These are phyloP conservation scores for Diarsia dahlii DNA, from an alignment of 2,888 invertebrate species.

Conservation along the genomic window DNA sequence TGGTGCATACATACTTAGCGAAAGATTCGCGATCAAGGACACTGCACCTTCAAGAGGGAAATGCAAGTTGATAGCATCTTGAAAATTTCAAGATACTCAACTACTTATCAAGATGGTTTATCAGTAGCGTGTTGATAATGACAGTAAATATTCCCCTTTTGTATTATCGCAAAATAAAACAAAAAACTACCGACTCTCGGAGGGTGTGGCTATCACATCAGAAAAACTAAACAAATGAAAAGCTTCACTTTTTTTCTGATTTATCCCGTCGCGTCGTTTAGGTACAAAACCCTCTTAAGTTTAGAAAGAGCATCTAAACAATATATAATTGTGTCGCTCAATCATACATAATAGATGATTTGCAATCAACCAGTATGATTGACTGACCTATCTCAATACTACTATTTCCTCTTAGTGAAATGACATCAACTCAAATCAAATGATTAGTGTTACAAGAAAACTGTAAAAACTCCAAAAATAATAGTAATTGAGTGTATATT, in stretches of 20 bases:
- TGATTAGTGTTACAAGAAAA: background rate
- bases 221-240: background rate
- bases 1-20: too few species aligned
- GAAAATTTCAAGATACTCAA: background rate
- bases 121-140: slow-evolving; percentile 16
- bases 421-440: background rate
- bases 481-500: background rate
- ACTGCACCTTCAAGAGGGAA: background rate
- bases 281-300: background rate
- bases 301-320: slow-evolving; percentile 15
- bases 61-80: background rate
- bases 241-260: background rate
- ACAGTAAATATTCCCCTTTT: slow-evolving; percentile 7
- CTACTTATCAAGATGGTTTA: slow-evolving; percentile 12
- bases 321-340: background rate
- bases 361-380: background rate
- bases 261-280: background rate
- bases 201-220: too few species aligned
- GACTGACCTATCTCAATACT: background rate
- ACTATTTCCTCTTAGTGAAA: slow-evolving; percentile 8
- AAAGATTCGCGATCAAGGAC: background rate
- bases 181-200: background rate
- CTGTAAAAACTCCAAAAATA: slow-evolving; percentile 6
- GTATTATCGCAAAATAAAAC: background rate
- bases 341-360: background rate